A percentile compares a stretch with the other conserved stretches of the same genome.
These are phyloP conservation scores for Pseudocheirus occidentalis DNA, from an alignment of 2,797 vertebrate genomes.

Conservation along the genomic window DNA sequence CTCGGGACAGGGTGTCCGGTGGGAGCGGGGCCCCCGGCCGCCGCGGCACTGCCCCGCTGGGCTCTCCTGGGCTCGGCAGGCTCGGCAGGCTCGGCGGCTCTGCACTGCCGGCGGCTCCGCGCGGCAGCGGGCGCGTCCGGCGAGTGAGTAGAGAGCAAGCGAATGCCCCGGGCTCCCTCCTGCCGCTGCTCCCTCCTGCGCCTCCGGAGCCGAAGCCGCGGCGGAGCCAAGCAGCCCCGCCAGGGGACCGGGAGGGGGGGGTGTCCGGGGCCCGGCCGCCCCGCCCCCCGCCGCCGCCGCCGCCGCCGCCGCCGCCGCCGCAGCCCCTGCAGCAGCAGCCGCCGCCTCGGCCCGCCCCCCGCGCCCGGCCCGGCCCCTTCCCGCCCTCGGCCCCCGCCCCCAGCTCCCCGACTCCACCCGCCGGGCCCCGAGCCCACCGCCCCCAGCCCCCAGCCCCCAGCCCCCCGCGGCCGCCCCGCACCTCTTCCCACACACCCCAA, in stretches of 20 bases:
- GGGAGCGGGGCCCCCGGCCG: background rate
- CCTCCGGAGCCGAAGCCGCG: slow-evolving; percentile 62
- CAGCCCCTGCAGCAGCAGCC: slow-evolving; percentile 28
- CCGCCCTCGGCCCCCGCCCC: slow-evolving; percentile 79
- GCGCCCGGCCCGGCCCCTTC: slow-evolving; percentile 82
- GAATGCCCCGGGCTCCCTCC: slow-evolving; percentile 12
- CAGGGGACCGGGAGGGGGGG: slow-evolving; percentile 68
- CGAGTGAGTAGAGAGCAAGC: slow-evolving; percentile 11
- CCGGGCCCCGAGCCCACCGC: slow-evolving; percentile 27
- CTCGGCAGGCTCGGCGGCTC: background rate
- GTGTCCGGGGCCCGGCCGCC: slow-evolving; percentile 74
- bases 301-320: slow-evolving; percentile 61
- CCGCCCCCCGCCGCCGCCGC: slow-evolving; percentile 72
- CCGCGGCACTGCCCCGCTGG: slow-evolving; percentile 4
- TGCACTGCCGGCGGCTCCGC: slow-evolving; percentile 26
- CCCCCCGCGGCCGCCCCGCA: slow-evolving; percentile 35
- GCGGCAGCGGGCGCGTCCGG: slow-evolving; percentile 60
- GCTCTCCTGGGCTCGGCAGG: background rate
- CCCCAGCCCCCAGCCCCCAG: slow-evolving; percentile 66
- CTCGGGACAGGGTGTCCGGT: slow-evolving; percentile 22
- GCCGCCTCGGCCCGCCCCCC: slow-evolving; percentile 76
- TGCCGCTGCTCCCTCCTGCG: slow-evolving; percentile 56
- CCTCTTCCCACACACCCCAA: slow-evolving; percentile 29
- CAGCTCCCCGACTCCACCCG: slow-evolving; percentile 67
- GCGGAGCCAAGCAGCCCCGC: slow-evolving; percentile 35